Evolutionary conservation across 2,113 vertebrate genomes (phyloP).

Genomic region (Cyanoramphus novaezelandiae): DNA sequence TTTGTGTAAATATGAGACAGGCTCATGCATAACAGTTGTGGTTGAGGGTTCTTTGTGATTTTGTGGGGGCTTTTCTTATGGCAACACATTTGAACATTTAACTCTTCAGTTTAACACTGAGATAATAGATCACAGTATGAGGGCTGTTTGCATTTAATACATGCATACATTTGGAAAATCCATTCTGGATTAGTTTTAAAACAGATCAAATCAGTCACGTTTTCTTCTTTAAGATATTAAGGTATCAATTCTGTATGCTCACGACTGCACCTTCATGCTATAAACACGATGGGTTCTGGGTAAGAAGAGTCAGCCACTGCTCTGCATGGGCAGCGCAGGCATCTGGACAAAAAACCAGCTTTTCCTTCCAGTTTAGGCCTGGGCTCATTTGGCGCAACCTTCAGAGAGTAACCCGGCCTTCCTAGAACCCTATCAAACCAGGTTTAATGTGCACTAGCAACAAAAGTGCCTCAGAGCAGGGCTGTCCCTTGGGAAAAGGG

Average conservation of each 20-base stretch:
- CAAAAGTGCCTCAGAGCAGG: not conserved
- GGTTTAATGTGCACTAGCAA: not conserved
- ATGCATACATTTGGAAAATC: not conserved
- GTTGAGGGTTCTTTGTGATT: not conserved
- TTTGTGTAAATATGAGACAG: not conserved
- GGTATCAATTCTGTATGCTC: not conserved
- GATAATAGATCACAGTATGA: accelerated
- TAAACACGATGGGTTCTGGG: not conserved
- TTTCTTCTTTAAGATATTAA: not conserved
- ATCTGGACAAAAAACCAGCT: not conserved
- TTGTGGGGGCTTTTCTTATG: not conserved
- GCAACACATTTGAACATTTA: not conserved
- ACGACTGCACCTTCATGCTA: not conserved
- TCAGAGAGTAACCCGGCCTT: not conserved
- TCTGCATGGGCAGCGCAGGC: not conserved
- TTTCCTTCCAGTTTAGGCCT: not conserved
- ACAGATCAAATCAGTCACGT: accelerated
- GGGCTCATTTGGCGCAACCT: not conserved
- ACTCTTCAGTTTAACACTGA: not conserved
- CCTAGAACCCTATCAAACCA: not conserved
- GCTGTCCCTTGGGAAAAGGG: not conserved
- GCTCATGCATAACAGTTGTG: not conserved
- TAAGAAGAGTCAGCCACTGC: not conserved
- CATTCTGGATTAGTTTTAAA: not conserved
- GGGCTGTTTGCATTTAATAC: not conserved